Conservation (phyloP, 2,888 invertebrate species). For the Drosophila neotestacea region DNA sequence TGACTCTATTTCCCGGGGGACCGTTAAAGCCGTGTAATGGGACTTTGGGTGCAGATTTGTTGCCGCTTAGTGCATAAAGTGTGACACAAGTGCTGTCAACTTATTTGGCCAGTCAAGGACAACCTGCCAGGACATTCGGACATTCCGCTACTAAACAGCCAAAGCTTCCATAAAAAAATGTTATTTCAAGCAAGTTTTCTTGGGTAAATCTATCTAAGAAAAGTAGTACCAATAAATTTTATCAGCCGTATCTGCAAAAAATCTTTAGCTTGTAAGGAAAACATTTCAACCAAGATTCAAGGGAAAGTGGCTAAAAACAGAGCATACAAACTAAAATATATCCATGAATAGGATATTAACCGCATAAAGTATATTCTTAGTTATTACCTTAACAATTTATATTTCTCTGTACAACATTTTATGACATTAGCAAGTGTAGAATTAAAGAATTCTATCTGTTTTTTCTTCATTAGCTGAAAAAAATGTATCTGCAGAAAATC, state of each 20-base stretch:
- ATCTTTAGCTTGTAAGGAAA: background rate
- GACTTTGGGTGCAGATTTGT: constrained; percentile 52
- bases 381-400: no score
- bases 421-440: no score
- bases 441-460: no score
- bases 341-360: no score
- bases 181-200: background rate
- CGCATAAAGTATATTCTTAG: no score
- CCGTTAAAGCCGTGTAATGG: constrained; percentile 49
- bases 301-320: no score
- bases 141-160: background rate
- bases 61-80: constrained; percentile 52
- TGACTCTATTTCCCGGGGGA: constrained; percentile 24
- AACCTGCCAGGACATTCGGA: constrained; percentile 4
- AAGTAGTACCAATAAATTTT: background rate
- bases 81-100: constrained; percentile 47
- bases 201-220: background rate
- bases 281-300: no score
- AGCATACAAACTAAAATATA: no score
- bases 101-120: constrained; percentile 44
- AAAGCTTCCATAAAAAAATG: constrained; percentile 1
- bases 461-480: no score
- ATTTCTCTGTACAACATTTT: no score
- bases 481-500: no score
- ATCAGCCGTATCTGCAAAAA: background rate